phyloP scores from a whole-genome alignment of 2,888 invertebrate species.

The Lasioglossum calceatum region DNA sequence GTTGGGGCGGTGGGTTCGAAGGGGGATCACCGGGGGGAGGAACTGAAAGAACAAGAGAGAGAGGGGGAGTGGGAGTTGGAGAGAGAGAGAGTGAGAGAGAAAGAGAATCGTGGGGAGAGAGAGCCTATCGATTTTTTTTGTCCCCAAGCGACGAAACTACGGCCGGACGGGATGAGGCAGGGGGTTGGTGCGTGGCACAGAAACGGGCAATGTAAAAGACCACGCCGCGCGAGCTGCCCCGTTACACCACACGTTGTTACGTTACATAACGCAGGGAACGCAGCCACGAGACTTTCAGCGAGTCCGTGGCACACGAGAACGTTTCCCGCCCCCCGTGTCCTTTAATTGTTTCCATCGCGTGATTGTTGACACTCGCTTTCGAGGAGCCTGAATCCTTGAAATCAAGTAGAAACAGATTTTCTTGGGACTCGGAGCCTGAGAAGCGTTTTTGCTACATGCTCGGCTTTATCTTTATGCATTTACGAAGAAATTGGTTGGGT shows the following conservation, averaged over 20 bases:
- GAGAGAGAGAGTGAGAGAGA: background rate
- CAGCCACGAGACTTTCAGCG: constrained; percentile 52
- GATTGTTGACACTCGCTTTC: background rate
- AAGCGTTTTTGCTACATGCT: too few species aligned
- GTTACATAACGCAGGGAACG: constrained; percentile 63
- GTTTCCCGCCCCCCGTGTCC: constrained; percentile 1
- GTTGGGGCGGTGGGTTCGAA: constrained; percentile 19
- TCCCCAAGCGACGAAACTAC: constrained; percentile 66
- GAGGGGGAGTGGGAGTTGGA: constrained; percentile 2
- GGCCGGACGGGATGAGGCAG: constrained; percentile 23
- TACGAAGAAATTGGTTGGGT: too few species aligned
- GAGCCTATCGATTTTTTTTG: constrained; percentile 73
- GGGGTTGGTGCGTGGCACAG: constrained; percentile 68
- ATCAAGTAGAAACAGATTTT: background rate
- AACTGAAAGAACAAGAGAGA: constrained; percentile 22
- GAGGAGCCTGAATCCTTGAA: background rate
- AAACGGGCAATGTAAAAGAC: constrained; percentile 71
- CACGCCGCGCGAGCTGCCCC: constrained; percentile 46
- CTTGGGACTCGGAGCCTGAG: too few species aligned
- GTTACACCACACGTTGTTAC: constrained; percentile 66
- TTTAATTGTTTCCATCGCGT: constrained; percentile 6
- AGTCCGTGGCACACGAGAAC: constrained; percentile 52
- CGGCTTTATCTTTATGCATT: too few species aligned
- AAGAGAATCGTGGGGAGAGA: constrained; percentile 47
- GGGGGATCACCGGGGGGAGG: constrained; percentile 25